Percentiles rank a stretch among this genome's conserved stretches.
Conservation (phyloP, 2,888 invertebrate species). For the Cheilosia impressa region DNA sequence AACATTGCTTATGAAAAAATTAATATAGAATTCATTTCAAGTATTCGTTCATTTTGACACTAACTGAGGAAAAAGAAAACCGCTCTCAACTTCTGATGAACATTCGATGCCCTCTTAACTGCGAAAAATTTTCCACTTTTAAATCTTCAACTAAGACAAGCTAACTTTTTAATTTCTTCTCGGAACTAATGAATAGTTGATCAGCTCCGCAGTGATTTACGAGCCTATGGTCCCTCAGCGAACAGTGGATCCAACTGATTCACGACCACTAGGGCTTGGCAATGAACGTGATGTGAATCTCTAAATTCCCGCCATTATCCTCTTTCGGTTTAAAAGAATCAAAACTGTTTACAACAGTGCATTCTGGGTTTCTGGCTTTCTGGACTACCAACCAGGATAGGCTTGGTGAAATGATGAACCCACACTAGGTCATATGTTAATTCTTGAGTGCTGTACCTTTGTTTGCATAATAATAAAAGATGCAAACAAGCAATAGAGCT, state of each 20-base stretch:
- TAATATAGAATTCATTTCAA: too few relatives aligned
- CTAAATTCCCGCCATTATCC: not conserved
- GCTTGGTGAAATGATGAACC: not conserved
- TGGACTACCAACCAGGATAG: slow-evolving; percentile 34
- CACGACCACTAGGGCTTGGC: slow-evolving; percentile 36
- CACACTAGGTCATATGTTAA: slow-evolving; percentile 41
- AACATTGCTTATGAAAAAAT: too few relatives aligned
- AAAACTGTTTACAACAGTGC: slow-evolving; percentile 36
- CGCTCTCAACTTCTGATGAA: too few relatives aligned
- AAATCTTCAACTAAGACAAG: too few relatives aligned
- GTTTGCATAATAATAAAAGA: not conserved
- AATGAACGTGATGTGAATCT: slow-evolving; percentile 54
- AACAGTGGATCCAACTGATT: slow-evolving; percentile 26
- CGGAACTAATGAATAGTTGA: slow-evolving; percentile 18
- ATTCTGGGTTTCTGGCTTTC: slow-evolving; percentile 52
- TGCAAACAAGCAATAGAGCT: not conserved
- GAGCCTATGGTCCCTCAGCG: not conserved
- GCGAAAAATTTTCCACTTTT: too few relatives aligned
- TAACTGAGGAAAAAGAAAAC: too few relatives aligned
- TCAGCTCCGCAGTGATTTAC: slow-evolving; percentile 16
- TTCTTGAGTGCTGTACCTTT: not conserved
- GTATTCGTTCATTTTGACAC: too few relatives aligned
- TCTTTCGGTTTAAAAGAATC: not conserved
- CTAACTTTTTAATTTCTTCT: slow-evolving; percentile 1
- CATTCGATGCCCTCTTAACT: too few relatives aligned